Conservation (phyloP, 2,113 vertebrate species). For the Indicator maculatus region DNA sequence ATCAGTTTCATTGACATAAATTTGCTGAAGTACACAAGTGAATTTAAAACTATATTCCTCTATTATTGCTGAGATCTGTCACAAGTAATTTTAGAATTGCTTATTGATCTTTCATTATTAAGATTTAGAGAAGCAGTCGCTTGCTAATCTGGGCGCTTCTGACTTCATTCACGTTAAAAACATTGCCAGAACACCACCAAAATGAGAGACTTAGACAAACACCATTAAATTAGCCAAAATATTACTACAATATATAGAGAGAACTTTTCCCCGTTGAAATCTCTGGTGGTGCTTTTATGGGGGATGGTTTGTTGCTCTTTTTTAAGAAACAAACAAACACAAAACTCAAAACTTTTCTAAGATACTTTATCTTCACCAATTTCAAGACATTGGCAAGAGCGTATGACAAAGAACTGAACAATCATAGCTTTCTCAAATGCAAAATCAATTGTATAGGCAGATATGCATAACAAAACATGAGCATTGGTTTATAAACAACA, state of each 20-base stretch:
- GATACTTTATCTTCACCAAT: not conserved
- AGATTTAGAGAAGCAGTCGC: constrained; percentile 14
- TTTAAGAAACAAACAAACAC: too few relatives aligned
- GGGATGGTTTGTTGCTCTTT: too few relatives aligned
- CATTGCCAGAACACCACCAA: not conserved
- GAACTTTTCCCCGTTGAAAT: not conserved
- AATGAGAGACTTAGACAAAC: not conserved
- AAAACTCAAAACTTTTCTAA: not conserved
- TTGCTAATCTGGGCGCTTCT: not conserved
- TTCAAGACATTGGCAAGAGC: not conserved
- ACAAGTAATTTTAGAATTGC: constrained; percentile 12
- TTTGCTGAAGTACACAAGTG: not conserved
- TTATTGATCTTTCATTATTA: constrained; percentile 7
- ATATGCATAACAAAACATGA: not conserved
- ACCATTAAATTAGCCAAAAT: not conserved
- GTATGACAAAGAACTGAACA: not conserved
- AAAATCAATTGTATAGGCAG: not conserved
- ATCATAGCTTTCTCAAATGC: not conserved
- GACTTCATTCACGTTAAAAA: not conserved
- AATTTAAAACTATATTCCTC: constrained; percentile 6
- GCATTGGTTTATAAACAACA: not conserved
- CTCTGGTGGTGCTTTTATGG: not conserved
- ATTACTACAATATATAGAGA: not conserved
- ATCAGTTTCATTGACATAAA: constrained; percentile 1
- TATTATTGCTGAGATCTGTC: constrained; percentile 8